phyloP scores from a whole-genome alignment of 2,113 vertebrate genomes.

The Psophia crepitans region DNA sequence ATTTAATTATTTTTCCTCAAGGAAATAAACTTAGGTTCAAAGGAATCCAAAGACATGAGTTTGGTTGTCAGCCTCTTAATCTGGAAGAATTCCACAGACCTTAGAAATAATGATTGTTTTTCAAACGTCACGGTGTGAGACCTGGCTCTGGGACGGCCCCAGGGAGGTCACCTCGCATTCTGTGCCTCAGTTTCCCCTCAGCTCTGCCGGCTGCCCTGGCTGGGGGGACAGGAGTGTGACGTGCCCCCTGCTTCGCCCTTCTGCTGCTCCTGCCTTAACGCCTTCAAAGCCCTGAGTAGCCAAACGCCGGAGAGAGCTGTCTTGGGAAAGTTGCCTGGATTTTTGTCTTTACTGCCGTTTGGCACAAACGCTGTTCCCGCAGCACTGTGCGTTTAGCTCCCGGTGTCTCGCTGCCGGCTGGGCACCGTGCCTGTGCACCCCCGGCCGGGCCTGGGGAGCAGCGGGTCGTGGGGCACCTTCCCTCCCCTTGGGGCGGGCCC shows the following conservation, averaged over 20 bases:
- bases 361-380: not conserved
- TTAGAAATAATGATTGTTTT: not conserved
- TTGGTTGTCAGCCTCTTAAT: too few species aligned
- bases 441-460: not conserved
- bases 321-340: constrained; percentile 28
- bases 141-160: rapidly evolving
- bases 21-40: not conserved
- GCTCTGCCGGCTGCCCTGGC: too few species aligned
- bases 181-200: not conserved
- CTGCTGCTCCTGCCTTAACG: not conserved
- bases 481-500: too few species aligned
- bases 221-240: not conserved
- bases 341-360: constrained; percentile 20
- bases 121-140: rapidly evolving
- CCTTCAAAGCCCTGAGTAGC: not conserved
- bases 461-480: not conserved
- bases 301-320: not conserved
- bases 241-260: not conserved
- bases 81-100: rapidly evolving
- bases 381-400: not conserved
- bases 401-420: not conserved
- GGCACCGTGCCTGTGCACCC: not conserved
- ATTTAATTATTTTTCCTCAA: not conserved
- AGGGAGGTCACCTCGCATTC: rapidly evolving
- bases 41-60: rapidly evolving